Base-by-base conservation (phyloP, 2,888 invertebrate genomes). In the Athetis lepigone region DNA sequence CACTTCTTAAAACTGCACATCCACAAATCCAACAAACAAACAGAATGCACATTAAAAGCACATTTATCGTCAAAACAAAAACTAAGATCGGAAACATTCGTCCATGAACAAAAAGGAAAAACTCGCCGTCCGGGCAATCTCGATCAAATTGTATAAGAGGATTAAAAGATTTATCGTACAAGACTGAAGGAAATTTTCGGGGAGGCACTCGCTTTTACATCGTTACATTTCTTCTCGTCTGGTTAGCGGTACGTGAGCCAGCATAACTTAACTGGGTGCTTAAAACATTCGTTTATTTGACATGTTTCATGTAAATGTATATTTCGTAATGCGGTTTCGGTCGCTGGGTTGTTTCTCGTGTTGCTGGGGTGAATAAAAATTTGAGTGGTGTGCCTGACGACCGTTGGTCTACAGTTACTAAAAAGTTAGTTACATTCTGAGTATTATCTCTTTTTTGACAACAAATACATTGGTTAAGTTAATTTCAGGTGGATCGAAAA, bases 141-240 rank as follows among this genome's bases (percentile, higher is more conserved):
- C 90, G 91, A 92, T 92, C 91, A 92, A 93, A 93, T 92, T 92
- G 90, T 91, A 88, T 92, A 91, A 92, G 92, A 91, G 90, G 93
- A 93, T 94, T 93, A 94, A 90, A 91, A 90, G 92, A 93, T 93
- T 94, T 92, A 92, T 91, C 86, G 89, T 89, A 89, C 88, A 89
- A 92, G 92, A 90, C 90, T 88, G 89, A 89, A 91, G 92, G 89
- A 89, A 91, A 90, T 90, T 92, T 92, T 90, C 78, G 90, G 89
- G 84, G 89, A 63, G 76, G 90, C 87, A 86, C 88, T 87, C 87
- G 85, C 66, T 90, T 93, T 91, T 91, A 91, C 92, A 91, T 90
- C 88, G 88, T 88, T 89, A 86, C 88, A 86, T 87, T 87, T 88
- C 87, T 86, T 87, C 86, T 86, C 83, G 85, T 84, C 88, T 84